Evolutionary conservation across 2,888 invertebrate species (phyloP), one percentile per base, ranked within the genome.

Genomic region (Drosophila stalkeri): DNA sequence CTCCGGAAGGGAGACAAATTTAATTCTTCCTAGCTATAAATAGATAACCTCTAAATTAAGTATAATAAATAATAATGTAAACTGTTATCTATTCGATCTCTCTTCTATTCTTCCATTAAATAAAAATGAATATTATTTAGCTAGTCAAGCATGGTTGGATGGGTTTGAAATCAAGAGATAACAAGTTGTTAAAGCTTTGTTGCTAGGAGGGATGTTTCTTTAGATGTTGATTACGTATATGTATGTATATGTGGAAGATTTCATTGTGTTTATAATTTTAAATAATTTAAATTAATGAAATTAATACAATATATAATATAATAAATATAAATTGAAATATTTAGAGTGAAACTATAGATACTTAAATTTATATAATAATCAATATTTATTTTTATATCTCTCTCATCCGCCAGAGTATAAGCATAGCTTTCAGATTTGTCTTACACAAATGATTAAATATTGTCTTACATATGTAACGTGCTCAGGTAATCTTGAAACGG

Each of bases 211-310:
- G 31, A 51, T n/a, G 33, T 51, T 31, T 31, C n/a, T 27, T n/a
- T n/a, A 49, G 49, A 11, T 49, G n/a, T 5, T 49, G 49, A 49
- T 49, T n/a, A 49, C 49, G 31, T 49, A 46, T n/a, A 27, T 9
- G 18, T 6, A 12, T 14, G 6, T 44, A 44, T 35, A 35, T 35
- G 11, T 11, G 33, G 5, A 37, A 14, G 37, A 6, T 39, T 16
- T 6, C 37, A 11, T 16, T 6, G 16, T 39, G 23, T 35, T 4
- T 12, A 9, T 3, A 3, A 33, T 33, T 16, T 14, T 37, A 41
- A 41, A n/a, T n/a, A 3, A 41, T 41, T 41, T 41, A 39, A 16
- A 8, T n/a, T 6, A 16, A 8, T n/a, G 2, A 39, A 39, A 16
- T n/a, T 6, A 16, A 8, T n/a, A 0, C 16, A 39, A 16, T 39